Evolutionary conservation across 1,140 invertebrate species (phyloP).

Genomic region (Zaprionus tsacasi): DNA sequence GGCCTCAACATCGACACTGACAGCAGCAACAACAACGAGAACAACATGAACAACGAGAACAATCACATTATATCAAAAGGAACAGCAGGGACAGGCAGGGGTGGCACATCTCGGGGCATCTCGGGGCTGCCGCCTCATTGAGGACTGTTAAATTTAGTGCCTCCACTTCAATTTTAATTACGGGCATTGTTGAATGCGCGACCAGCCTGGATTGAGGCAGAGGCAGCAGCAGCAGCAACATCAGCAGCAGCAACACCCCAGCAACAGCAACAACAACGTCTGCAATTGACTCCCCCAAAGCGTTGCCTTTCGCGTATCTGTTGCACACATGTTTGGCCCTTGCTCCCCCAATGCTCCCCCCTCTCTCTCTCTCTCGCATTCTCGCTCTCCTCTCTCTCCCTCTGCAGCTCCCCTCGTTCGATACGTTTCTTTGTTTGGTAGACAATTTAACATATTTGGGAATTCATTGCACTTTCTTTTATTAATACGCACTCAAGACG

Average conservation of each 20-base stretch:
- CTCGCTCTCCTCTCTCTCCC: neutral
- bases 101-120: neutral
- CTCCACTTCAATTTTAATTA: conserved; percentile 81
- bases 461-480: conserved; percentile 83
- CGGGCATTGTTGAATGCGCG: conserved; percentile 55
- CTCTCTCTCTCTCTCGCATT: conserved; percentile 10
- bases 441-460: conserved; percentile 82
- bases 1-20: conserved; percentile 24
- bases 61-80: conserved; percentile 12
- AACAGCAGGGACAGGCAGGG: neutral
- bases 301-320: conserved; percentile 59
- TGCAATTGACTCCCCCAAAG: conserved; percentile 2
- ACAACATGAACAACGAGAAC: conserved; percentile 22
- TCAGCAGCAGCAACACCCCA: conserved; percentile 41
- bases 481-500: conserved; percentile 71
- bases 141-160: conserved; percentile 81
- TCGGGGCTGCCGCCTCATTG: conserved; percentile 48
- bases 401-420: neutral
- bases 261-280: neutral
- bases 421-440: conserved; percentile 72
- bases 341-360: neutral
- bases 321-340: conserved; percentile 71
- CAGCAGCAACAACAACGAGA: conserved; percentile 20
- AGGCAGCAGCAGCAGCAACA: conserved; percentile 15
- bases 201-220: conserved; percentile 24